Evolutionary conservation across 2,797 vertebrate species (phyloP).

Genomic region (Amphiprion clarkii): DNA sequence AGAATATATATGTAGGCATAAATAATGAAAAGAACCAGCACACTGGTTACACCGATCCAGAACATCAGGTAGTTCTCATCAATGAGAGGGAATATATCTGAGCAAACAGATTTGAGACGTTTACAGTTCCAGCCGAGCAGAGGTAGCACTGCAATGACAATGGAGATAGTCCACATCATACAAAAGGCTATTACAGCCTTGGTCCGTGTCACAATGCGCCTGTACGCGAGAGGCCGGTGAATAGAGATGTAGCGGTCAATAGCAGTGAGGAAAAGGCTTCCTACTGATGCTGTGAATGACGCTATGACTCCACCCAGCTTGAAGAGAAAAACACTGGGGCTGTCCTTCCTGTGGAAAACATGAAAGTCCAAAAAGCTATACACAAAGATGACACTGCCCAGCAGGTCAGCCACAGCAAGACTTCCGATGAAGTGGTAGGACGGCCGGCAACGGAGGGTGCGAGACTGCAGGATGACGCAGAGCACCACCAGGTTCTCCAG

Average conservation of each 20-base stretch:
- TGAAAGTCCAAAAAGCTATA: conserved; percentile 99
- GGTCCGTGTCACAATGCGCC: conserved; percentile 97
- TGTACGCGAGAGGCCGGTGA: conserved; percentile 96
- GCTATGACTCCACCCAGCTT: conserved; percentile 98
- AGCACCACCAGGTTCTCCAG: conserved; percentile 98
- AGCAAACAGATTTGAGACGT: conserved; percentile 94
- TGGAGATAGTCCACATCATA: conserved; percentile 98
- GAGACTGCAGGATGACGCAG: conserved; percentile 96
- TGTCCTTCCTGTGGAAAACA: conserved; percentile 98
- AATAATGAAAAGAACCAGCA: conserved; percentile 96
- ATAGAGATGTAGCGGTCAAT: conserved; percentile 99
- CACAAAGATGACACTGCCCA: conserved; percentile 98
- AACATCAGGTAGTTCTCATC: conserved; percentile 98
- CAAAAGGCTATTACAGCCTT: conserved; percentile 99
- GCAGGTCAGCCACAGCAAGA: conserved; percentile 96
- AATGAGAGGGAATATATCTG: conserved; percentile 98
- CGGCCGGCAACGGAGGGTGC: conserved; percentile 95
- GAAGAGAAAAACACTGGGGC: conserved; percentile 96
- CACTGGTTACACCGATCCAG: conserved; percentile 97
- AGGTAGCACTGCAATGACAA: conserved; percentile 96
- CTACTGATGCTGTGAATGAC: conserved; percentile 97
- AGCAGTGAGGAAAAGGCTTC: conserved; percentile 98
- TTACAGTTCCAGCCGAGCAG: conserved; percentile 99
- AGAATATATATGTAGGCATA: conserved; percentile 99
- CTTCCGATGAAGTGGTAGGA: conserved; percentile 99